Base-by-base conservation (phyloP, 2,888 invertebrate genomes). In the Heterodera filipjevi region DNA sequence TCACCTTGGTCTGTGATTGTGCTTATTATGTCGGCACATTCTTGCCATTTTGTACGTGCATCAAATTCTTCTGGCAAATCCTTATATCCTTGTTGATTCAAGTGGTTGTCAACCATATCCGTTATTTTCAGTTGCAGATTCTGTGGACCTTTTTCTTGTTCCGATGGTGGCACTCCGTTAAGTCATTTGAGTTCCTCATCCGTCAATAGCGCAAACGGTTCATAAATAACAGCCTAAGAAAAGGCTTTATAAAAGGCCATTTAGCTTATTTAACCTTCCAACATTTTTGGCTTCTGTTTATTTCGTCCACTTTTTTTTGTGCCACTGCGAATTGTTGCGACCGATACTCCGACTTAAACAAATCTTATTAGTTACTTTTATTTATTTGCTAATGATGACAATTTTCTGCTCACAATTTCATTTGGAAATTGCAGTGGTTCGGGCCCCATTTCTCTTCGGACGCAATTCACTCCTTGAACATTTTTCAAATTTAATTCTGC, bases 31-130 rank as follows among this genome's bases (percentile, higher is more conserved):
- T 64, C 66, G 22, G 53, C 53, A 33, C 75, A 75, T 32, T 64
- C 75, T 10, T 64, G 75, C 75, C 75, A 75, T 10, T 75, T 68
- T 10, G 32, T 16, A 2, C 75, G 19, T 19, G 75, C 33, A 46
- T 75, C 75, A 35, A 75, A 75, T 64, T 75, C 66, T 22, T 64
- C 27, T 10, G 74, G 68, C 33, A 68, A 68, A 27, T 59, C 59
- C 14, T 53, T 53, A 27, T n/a, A 12, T 3, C 16, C 3, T 3
- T 16, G 8, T 3, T 49, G 12, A 10, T 39, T 6, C 6, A 12
- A 10, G 6, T 39, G 8, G 12, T 10, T 39, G 12, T 39, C 12
- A 10, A 39, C 8, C 39, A 12, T 39, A 10, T 59, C 59, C 59
- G 27, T 3, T 2, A 27, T 27, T 19, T 68, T 68, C 33, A 30